Conservation (phyloP, 2,888 invertebrate genomes). For the Melieria picta region DNA sequence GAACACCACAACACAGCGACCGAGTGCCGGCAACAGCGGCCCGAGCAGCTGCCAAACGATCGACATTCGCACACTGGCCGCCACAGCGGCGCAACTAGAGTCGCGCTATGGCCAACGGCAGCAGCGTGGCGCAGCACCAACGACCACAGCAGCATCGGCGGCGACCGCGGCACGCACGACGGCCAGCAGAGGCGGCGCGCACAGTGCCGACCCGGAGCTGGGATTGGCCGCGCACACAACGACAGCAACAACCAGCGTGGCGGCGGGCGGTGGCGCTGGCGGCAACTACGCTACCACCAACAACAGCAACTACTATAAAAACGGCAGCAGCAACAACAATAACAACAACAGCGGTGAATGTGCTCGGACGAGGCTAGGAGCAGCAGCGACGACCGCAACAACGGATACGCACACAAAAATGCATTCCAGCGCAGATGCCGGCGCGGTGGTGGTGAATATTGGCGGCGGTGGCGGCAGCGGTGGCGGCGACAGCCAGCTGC, state of each 20-base stretch:
- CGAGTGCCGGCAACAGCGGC: conserved; percentile 23
- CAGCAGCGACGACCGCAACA: conserved; percentile 21
- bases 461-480: conserved; percentile 24
- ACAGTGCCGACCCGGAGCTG: conserved; percentile 26
- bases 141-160: conserved; percentile 24
- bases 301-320: conserved; percentile 28
- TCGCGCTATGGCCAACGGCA: conserved; percentile 25
- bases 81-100: conserved; percentile 36
- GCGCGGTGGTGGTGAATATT: conserved; percentile 38
- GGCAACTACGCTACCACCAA: conserved; percentile 24
- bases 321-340: conserved; percentile 20
- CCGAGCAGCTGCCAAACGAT: conserved; percentile 36
- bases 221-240: conserved; percentile 15
- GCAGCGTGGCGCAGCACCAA: conserved; percentile 7
- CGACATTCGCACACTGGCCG: conserved; percentile 37
- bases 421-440: conserved; percentile 57
- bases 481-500: conserved; percentile 12
- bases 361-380: conserved; percentile 31
- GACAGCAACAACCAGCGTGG: conserved; percentile 15
- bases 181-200: conserved; percentile 34
- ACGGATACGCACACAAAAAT: conserved; percentile 43
- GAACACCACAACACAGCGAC: conserved; percentile 22
- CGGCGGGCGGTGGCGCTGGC: conserved; percentile 13
- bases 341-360: conserved; percentile 34
- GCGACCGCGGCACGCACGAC: conserved; percentile 25